Evolutionary conservation across 2,113 vertebrate genomes (phyloP).

Genomic region (Pachypanchax playfairii): DNA sequence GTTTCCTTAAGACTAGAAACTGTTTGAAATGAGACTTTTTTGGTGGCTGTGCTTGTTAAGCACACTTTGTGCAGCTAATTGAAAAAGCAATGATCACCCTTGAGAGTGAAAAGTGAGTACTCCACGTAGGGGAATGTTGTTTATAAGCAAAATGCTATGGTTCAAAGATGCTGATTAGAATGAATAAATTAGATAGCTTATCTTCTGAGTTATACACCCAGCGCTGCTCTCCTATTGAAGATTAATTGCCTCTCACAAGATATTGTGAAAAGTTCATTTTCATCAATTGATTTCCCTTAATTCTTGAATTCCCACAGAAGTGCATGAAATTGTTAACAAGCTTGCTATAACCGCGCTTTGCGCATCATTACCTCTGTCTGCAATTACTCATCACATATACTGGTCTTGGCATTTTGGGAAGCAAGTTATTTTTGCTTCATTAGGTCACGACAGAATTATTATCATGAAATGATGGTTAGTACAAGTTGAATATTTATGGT

Average conservation of each 20-base stretch:
- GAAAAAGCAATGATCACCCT: constrained; percentile 56
- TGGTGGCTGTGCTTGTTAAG: constrained; percentile 25
- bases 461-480: constrained; percentile 56
- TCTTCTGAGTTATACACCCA: constrained; percentile 74
- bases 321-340: constrained; percentile 68
- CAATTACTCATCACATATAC: constrained; percentile 64
- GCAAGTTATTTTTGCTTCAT: constrained; percentile 68
- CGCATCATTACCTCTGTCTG: constrained; percentile 65
- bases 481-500: constrained; percentile 26
- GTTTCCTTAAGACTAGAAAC: constrained; percentile 34
- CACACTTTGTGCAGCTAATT: constrained; percentile 51
- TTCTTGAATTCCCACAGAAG: constrained; percentile 60
- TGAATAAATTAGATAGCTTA: constrained; percentile 77
- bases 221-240: constrained; percentile 62
- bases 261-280: constrained; percentile 73
- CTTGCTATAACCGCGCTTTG: constrained; percentile 60
- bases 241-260: constrained; percentile 71
- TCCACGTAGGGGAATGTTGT: constrained; percentile 55
- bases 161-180: constrained; percentile 68
- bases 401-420: constrained; percentile 64
- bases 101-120: constrained; percentile 27
- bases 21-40: constrained; percentile 29
- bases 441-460: constrained; percentile 61
- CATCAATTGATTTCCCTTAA: constrained; percentile 71
- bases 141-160: constrained; percentile 60